Conservation (phyloP, 2,113 vertebrate genomes). For the Prunella himalayana region DNA sequence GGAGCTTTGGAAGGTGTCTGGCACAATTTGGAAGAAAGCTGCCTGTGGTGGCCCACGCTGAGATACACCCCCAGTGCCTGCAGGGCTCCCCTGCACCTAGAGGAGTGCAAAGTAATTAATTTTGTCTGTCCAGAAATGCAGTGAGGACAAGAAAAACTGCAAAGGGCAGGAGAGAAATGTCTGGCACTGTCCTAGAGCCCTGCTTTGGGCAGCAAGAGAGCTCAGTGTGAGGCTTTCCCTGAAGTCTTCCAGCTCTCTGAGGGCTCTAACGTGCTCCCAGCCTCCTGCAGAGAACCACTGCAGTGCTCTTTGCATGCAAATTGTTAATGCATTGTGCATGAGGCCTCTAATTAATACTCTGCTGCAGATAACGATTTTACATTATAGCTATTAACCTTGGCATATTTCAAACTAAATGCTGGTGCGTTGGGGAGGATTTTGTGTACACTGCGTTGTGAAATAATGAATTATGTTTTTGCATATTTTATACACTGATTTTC, state of each 20-base stretch:
- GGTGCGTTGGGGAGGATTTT: neutral
- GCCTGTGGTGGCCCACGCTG: fast-evolving
- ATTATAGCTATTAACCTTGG: slow-evolving; percentile 50
- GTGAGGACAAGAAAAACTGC: neutral
- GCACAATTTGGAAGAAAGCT: neutral
- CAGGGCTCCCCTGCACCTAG: neutral
- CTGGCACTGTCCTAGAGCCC: neutral
- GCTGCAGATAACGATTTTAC: slow-evolving; percentile 51
- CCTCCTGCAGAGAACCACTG: neutral
- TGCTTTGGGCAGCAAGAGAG: neutral
- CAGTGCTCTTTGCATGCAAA: slow-evolving; percentile 36
- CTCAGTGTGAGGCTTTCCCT: neutral
- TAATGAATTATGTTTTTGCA: neutral
- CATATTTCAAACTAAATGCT: slow-evolving; percentile 13
- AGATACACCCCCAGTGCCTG: neutral
- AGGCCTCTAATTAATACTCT: slow-evolving; percentile 54
- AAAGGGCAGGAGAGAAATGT: neutral
- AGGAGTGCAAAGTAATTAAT: neutral
- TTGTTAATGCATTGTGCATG: slow-evolving; percentile 42
- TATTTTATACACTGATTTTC: neutral
- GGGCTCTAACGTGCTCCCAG: neutral
- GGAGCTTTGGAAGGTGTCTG: neutral
- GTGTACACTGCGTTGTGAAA: neutral
- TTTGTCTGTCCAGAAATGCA: neutral
- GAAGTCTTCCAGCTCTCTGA: neutral